A percentile compares a stretch with the other conserved stretches of the same genome.
These are phyloP conservation scores for Mya arenaria DNA, from an alignment of 1,140 invertebrate genomes.

Conservation along the genomic window DNA sequence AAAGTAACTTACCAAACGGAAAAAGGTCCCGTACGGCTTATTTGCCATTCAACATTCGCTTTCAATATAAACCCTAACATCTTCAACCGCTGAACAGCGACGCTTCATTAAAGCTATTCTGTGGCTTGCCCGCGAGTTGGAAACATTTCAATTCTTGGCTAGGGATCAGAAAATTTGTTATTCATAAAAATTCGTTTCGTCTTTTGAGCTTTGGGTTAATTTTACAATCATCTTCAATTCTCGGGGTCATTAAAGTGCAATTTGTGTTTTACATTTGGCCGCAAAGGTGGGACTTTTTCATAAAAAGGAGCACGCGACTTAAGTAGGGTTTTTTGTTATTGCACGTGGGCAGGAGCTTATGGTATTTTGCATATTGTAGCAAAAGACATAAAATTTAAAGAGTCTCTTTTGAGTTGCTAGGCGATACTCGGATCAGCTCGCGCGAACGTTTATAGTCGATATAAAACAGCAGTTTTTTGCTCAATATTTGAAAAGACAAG, in stretches of 20 bases:
- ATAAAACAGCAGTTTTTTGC: no score
- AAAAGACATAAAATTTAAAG: neutral
- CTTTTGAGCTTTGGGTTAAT: slow-evolving; percentile 40
- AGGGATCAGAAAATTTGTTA: slow-evolving; percentile 49
- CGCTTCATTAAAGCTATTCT: slow-evolving; percentile 27
- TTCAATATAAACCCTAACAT: no score
- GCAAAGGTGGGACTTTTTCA: slow-evolving; percentile 41
- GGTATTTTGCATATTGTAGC: neutral
- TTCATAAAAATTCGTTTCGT: slow-evolving; percentile 56
- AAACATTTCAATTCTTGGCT: slow-evolving; percentile 7
- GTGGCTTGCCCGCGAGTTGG: neutral
- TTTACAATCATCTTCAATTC: slow-evolving; percentile 7
- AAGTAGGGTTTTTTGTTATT: slow-evolving; percentile 33
- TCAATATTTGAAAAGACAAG: no score
- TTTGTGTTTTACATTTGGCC: slow-evolving; percentile 44
- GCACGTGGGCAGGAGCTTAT: slow-evolving; percentile 33
- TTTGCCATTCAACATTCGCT: no score
- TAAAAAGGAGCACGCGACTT: slow-evolving; percentile 43
- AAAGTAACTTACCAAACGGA: no score
- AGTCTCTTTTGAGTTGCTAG: neutral
- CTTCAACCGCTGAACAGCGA: slow-evolving; percentile 22
- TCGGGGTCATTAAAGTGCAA: slow-evolving; percentile 45
- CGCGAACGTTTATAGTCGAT: neutral
- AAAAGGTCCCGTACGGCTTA: no score
- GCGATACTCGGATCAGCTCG: neutral